Conservation (phyloP, 2,113 vertebrate species). For the Empidonax alnorum region DNA sequence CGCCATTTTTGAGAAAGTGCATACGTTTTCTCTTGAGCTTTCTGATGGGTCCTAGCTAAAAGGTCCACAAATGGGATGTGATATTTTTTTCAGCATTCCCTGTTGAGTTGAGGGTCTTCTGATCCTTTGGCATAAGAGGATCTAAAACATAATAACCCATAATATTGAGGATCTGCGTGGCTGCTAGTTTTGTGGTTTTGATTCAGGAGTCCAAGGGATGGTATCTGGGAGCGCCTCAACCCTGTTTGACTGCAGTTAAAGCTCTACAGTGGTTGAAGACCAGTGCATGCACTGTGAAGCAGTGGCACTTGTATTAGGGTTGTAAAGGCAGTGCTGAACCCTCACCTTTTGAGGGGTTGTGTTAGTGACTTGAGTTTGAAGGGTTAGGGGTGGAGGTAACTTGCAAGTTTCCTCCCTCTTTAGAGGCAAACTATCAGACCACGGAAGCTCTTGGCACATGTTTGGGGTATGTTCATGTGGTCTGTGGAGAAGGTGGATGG, state of each 20-base stretch:
- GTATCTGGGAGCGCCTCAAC: not conserved
- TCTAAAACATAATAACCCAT: not conserved
- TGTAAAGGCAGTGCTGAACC: not conserved
- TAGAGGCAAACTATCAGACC: not conserved
- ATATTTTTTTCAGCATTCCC: not conserved
- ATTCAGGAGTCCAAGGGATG: not conserved
- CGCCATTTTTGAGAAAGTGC: not conserved
- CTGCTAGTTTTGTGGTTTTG: not conserved
- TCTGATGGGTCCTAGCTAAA: not conserved
- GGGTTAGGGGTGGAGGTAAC: not conserved
- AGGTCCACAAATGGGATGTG: not conserved
- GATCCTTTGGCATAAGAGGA: not conserved
- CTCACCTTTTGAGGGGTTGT: fast-evolving
- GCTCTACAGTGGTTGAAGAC: not conserved
- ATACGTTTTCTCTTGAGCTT: not conserved
- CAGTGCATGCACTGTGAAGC: fast-evolving
- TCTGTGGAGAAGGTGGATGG: fast-evolving
- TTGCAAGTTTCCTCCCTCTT: not conserved
- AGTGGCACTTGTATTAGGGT: not conserved
- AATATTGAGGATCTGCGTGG: fast-evolving
- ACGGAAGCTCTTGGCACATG: fast-evolving
- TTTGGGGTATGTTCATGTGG: not conserved
- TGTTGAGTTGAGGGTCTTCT: not conserved
- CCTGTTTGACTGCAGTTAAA: fast-evolving
- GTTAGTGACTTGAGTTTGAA: not conserved